Evolutionary conservation across 2,113 vertebrate species (phyloP).

Genomic region (Hyperopisus bebe): DNA sequence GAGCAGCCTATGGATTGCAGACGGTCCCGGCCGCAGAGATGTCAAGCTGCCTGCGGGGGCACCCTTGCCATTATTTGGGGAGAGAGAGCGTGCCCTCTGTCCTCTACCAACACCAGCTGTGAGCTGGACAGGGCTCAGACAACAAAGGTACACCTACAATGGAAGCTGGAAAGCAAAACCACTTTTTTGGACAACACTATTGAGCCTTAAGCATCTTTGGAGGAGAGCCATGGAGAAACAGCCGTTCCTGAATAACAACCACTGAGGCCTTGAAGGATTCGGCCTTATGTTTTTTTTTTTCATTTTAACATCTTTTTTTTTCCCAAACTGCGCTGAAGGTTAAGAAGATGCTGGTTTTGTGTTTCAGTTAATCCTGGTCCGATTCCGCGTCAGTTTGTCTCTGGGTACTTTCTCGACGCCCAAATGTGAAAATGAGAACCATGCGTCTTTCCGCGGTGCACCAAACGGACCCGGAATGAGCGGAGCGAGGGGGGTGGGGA

Average conservation of each 20-base stretch:
- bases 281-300: conserved; percentile 45
- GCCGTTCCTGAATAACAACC: conserved; percentile 66
- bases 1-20: conserved; percentile 74
- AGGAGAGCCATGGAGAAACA: conserved; percentile 85
- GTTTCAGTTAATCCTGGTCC: conserved; percentile 24
- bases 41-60: conserved; percentile 30
- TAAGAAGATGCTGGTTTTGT: conserved; percentile 26
- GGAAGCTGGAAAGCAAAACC: conserved; percentile 36
- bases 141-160: conserved; percentile 25
- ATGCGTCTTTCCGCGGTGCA: conserved; percentile 24
- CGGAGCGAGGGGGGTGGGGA: conserved; percentile 15
- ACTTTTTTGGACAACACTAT: conserved; percentile 72
- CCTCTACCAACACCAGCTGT: conserved; percentile 1
- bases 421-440: not conserved
- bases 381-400: not conserved
- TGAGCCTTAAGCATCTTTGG: conserved; percentile 87
- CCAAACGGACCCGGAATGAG: conserved; percentile 21
- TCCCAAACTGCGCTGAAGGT: conserved; percentile 36
- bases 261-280: conserved; percentile 49
- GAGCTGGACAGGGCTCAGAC: conserved; percentile 32
- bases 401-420: not conserved
- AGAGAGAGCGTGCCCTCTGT: conserved; percentile 11
- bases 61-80: not conserved
- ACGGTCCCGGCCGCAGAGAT: conserved; percentile 42
- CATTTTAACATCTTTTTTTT: conserved; percentile 46